Evolutionary conservation across 64 coral and sea anemone species (phyloP), one percentile per base, ranked within the genome.

Genomic region (Porites australiensis): DNA sequence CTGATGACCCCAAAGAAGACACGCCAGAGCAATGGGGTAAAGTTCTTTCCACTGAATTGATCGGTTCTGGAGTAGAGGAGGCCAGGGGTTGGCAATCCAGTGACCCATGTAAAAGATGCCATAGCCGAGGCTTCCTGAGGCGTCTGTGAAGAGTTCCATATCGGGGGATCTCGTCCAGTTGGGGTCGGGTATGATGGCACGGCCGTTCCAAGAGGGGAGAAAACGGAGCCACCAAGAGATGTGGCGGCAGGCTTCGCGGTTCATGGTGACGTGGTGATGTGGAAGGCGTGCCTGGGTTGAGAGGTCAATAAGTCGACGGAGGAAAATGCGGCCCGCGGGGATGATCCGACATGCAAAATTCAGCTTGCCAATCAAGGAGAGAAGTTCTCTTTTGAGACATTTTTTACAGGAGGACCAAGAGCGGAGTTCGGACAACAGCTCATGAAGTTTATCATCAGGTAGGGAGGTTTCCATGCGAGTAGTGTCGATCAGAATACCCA

Each of bases 101-200:
- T 86, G 44, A 18, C 63, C 44, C 8, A 8, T 15, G 7, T 18
- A 86, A 21, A 3, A 69, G 4, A 47, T 68, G 13, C 64, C 64
- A 11, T 69, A 86, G 49, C 83, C 64, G 9, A 79, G 2, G 19
- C 8, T 84, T 6, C 81, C 81, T 20, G 60, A 63, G 8, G 60
- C 81, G 61, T 84, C 81, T 44, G 60, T 84, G 2, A 64, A 84
- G 48, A 84, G 58, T 47, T 84, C 22, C 43, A 84, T 2, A 47
- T 84, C 81, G 23, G 81, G 58, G 14, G 64, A 15, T 11, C 58
- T 59, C 15, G 81, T 67, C 81, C 77, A 81, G 22, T 51, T 57
- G n/a, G 58, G 62, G 43, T 55, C 79, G n/a, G 54, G 61, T 64
- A 64, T 64, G 9, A 64, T 64, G 10, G 61, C 61, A 64, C 15